Percentiles rank a stretch among this genome's conserved stretches.
phyloP scores from a whole-genome alignment of 2,888 invertebrate species.

The Hirudinaria manillensis region DNA sequence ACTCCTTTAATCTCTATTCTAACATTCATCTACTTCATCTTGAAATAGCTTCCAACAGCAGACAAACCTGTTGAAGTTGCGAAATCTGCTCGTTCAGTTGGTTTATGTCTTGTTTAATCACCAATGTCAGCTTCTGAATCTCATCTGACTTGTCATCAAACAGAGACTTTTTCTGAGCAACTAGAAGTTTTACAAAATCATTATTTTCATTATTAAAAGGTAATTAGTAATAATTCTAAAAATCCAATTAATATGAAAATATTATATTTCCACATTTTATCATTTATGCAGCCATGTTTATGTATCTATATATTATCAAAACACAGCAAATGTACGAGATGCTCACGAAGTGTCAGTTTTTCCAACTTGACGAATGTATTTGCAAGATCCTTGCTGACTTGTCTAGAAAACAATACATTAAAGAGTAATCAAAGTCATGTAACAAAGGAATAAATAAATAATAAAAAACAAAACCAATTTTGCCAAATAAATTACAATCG shows the following conservation, averaged over 20 bases:
- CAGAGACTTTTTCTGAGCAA: constrained; percentile 93
- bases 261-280: neutral
- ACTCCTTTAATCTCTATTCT: too few relatives aligned
- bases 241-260: neutral
- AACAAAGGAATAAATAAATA: neutral
- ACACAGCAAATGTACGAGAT: neutral
- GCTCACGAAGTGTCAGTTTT: constrained; percentile 86
- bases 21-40: too few relatives aligned
- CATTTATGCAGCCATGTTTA: too few relatives aligned
- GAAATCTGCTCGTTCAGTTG: constrained; percentile 94
- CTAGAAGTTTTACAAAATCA: constrained; percentile 38
- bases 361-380: constrained; percentile 94
- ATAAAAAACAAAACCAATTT: constrained; percentile 3
- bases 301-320: too few relatives aligned
- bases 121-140: constrained; percentile 92
- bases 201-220: neutral
- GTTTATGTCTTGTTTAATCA: constrained; percentile 90
- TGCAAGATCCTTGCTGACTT: constrained; percentile 87
- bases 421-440: constrained; percentile 30
- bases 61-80: constrained; percentile 60
- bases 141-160: constrained; percentile 93
- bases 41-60: neutral
- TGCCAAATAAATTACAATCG: neutral
- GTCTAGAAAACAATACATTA: constrained; percentile 59
- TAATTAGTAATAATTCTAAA: neutral